A percentile compares a stretch with the other conserved stretches of the same genome.
These are phyloP conservation scores for Pedicia rivosa DNA, from an alignment of 2,888 invertebrate genomes.

Conservation along the genomic window DNA sequence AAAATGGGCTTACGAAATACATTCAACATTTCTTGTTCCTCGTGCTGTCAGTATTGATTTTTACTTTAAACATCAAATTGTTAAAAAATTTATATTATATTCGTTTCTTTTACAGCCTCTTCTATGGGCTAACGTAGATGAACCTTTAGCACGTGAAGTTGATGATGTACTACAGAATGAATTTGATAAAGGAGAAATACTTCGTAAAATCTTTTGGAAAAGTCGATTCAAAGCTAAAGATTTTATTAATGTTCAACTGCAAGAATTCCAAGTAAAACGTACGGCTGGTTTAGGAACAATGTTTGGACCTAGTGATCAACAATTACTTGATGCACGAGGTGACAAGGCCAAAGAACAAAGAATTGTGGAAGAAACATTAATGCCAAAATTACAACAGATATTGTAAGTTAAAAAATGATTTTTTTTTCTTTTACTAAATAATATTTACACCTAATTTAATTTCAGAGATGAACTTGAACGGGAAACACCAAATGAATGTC, in stretches of 20 bases:
- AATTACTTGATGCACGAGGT: slow-evolving; percentile 60
- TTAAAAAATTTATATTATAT: no score
- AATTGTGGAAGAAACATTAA: slow-evolving; percentile 54
- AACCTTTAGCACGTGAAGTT: slow-evolving; percentile 76
- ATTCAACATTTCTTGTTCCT: slow-evolving; percentile 87
- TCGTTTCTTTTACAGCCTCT: slow-evolving; percentile 18
- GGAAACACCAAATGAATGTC: slow-evolving; percentile 39
- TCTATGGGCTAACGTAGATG: slow-evolving; percentile 34
- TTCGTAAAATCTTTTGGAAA: slow-evolving; percentile 78
- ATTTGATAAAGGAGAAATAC: slow-evolving; percentile 76
- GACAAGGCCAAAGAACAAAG: slow-evolving; percentile 63
- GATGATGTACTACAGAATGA: slow-evolving; percentile 73
- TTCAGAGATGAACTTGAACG: slow-evolving; percentile 46
- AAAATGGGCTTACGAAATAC: slow-evolving; percentile 98
- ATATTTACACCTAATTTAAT: slow-evolving; percentile 16
- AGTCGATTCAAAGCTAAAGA: slow-evolving; percentile 50
- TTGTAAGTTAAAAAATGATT: slow-evolving; percentile 34
- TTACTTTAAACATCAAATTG: no score
- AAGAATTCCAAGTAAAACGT: slow-evolving; percentile 59
- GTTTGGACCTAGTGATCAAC: slow-evolving; percentile 73
- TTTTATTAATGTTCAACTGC: slow-evolving; percentile 26
- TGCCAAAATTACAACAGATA: slow-evolving; percentile 54
- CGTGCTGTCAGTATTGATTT: slow-evolving; percentile 36
- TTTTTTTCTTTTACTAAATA: slow-evolving; percentile 9
- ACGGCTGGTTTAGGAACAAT: slow-evolving; percentile 78